Conservation (phyloP, 2,113 vertebrate species). For the Colaptes auratus region DNA sequence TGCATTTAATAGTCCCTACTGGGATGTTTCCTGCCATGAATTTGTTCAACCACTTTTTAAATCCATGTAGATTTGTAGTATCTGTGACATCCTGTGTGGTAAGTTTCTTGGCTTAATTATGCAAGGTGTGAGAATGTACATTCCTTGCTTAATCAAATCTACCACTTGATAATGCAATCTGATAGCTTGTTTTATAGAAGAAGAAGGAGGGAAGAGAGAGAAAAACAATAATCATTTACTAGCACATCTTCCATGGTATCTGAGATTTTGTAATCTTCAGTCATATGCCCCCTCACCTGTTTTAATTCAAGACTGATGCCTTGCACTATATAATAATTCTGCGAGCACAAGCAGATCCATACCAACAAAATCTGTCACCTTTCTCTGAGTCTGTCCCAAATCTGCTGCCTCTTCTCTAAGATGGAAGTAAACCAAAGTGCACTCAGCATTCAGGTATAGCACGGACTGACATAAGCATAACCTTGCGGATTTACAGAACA, state of each 20-base stretch:
- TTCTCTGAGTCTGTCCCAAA: background rate
- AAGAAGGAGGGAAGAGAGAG: background rate
- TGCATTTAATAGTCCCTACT: background rate
- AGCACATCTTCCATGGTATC: background rate
- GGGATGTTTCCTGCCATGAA: background rate
- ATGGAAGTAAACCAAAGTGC: background rate
- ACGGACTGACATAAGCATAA: background rate
- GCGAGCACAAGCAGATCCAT: background rate
- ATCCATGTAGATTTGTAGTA: background rate
- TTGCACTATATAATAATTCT: background rate
- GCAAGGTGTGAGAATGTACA: background rate
- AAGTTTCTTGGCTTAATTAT: constrained; percentile 13
- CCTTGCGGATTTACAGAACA: accelerated
- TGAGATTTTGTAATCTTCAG: background rate
- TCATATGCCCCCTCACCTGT: background rate
- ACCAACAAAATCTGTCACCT: background rate
- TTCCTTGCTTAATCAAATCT: background rate
- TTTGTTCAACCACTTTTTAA: background rate
- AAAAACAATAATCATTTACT: background rate
- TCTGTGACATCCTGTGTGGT: background rate
- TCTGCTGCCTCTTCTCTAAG: background rate
- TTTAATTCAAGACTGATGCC: background rate
- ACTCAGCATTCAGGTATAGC: background rate
- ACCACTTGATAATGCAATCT: background rate
- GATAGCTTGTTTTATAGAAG: background rate